Percentiles rank a stretch among this genome's conserved stretches.
These are phyloP conservation scores for Ictalurus furcatus DNA, from an alignment of 2,113 vertebrate species.

Conservation along the genomic window DNA sequence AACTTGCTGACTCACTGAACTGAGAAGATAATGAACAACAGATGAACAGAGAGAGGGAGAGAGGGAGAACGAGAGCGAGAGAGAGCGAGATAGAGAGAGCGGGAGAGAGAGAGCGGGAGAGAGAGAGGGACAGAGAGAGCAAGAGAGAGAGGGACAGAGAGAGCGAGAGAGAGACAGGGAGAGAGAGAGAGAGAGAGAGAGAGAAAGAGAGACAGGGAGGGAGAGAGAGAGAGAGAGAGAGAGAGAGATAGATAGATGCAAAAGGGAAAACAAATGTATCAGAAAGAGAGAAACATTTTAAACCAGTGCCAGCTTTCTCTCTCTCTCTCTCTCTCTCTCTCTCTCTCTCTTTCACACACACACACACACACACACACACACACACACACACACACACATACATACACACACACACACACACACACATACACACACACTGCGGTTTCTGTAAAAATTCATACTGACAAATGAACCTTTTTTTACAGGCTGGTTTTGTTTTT, in stretches of 20 bases:
- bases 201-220: too few species aligned
- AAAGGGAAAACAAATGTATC: background rate
- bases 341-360: background rate
- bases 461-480: conserved; percentile 4
- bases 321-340: background rate
- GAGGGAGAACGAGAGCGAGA: background rate
- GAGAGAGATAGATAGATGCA: background rate
- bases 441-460: conserved; percentile 5
- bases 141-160: background rate
- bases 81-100: background rate
- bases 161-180: background rate
- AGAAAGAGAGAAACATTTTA: background rate
- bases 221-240: too few species aligned
- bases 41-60: conserved; percentile 17
- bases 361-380: conserved; percentile 8
- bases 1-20: conserved; percentile 42
- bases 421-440: conserved; percentile 2
- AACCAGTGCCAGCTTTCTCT: background rate
- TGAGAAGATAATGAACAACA: conserved; percentile 39
- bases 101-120: background rate
- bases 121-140: background rate
- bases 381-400: conserved; percentile 2
- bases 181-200: background rate
- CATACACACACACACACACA: conserved; percentile 11
- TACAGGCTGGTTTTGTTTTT: background rate